Conservation (phyloP, 2,888 invertebrate genomes). For the Endotricha flammealis region DNA sequence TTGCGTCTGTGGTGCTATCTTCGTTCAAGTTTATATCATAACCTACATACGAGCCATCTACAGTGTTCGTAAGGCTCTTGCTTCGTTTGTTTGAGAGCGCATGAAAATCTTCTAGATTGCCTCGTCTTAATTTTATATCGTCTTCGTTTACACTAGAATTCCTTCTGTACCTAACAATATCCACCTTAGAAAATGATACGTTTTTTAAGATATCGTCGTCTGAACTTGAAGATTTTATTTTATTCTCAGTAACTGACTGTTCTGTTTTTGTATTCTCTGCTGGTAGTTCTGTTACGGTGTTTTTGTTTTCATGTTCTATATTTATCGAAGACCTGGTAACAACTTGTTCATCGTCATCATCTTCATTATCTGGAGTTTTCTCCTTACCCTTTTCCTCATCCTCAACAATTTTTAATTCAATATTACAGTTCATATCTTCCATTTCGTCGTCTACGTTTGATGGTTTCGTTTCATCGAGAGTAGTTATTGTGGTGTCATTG, state of each 20-base stretch:
- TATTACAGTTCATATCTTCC: constrained; percentile 53
- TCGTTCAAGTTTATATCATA: constrained; percentile 65
- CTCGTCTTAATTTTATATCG: constrained; percentile 59
- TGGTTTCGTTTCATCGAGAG: constrained; percentile 33
- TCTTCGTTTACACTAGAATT: constrained; percentile 71
- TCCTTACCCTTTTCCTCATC: constrained; percentile 42
- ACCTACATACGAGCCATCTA: constrained; percentile 46
- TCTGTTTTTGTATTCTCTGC: constrained; percentile 17
- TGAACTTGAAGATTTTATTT: constrained; percentile 34
- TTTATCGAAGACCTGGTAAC: neutral
- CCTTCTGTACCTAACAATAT: constrained; percentile 61
- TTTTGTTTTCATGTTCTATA: neutral
- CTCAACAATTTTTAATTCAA: constrained; percentile 72
- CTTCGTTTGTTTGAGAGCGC: constrained; percentile 58
- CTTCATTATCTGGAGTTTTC: constrained; percentile 2
- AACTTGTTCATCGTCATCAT: constrained; percentile 3
- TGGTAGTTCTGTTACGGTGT: constrained; percentile 15
- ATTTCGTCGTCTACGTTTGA: constrained; percentile 39
- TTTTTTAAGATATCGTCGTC: constrained; percentile 49
- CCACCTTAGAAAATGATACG: constrained; percentile 56
- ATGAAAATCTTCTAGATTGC: constrained; percentile 66
- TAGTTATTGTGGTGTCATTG: constrained; percentile 20
- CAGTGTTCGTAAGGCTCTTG: constrained; percentile 59
- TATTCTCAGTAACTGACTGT: constrained; percentile 20
- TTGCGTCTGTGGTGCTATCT: constrained; percentile 39